Conservation (phyloP, 2,113 vertebrate genomes). For the Saguinus midas region DNA sequence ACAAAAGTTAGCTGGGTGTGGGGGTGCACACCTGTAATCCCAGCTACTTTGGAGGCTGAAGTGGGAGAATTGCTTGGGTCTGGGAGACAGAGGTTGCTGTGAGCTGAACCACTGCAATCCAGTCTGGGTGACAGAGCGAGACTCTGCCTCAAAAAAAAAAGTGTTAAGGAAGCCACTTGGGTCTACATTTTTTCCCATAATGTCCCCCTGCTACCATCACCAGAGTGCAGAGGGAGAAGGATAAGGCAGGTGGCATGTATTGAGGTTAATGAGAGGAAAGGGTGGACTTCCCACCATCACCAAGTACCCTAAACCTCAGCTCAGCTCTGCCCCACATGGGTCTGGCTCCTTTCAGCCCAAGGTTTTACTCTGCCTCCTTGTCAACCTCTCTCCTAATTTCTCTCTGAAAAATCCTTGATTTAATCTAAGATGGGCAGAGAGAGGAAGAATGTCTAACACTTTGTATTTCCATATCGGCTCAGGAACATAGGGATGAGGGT, state of each 20-base stretch:
- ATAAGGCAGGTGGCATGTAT: background rate
- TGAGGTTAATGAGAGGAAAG: conserved; percentile 4
- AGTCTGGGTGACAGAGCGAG: no score
- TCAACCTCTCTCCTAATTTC: conserved; percentile 7
- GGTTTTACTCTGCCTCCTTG: conserved; percentile 12
- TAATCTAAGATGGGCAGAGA: conserved; percentile 2
- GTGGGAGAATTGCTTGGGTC: no score
- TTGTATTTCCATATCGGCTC: conserved; percentile 8
- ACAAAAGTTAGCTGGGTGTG: no score
- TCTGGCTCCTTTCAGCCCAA: background rate
- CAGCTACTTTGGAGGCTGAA: no score
- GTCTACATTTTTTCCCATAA: background rate
- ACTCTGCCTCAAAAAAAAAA: background rate
- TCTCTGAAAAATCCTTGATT: conserved; percentile 16
- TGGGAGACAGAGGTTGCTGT: no score
- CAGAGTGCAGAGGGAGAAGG: background rate
- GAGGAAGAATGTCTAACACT: background rate
- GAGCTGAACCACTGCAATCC: no score
- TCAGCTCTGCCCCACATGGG: background rate
- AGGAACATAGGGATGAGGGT: background rate
- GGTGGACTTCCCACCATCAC: background rate
- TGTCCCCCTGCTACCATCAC: background rate
- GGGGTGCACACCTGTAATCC: no score
- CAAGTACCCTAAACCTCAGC: background rate
- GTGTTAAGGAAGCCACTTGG: background rate